Evolutionary conservation across 2,113 vertebrate genomes (phyloP).

Genomic region (Naja naja): DNA sequence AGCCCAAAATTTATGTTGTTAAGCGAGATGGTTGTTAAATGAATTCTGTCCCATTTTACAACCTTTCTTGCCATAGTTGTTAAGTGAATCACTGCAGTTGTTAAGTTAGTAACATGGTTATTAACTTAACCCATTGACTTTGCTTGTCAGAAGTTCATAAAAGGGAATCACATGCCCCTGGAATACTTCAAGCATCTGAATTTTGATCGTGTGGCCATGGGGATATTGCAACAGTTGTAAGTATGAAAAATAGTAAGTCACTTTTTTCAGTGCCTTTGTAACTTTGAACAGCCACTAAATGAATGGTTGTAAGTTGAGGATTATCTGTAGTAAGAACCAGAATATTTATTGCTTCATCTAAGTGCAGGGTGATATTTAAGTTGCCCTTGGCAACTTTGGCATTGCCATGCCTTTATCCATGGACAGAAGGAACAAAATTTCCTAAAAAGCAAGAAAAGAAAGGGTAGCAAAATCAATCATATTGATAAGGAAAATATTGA

Average conservation of each 20-base stretch:
- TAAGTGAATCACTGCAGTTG: neutral
- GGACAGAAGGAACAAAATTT: neutral
- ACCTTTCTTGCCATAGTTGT: neutral
- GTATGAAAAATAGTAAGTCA: no score
- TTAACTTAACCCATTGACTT: neutral
- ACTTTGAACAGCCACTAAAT: no score
- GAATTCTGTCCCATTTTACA: neutral
- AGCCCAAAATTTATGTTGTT: neutral
- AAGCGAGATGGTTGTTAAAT: neutral
- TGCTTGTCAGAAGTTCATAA: neutral
- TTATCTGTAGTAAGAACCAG: no score
- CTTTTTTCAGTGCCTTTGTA: no score
- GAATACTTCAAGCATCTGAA: neutral
- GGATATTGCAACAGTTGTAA: no score
- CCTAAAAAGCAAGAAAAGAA: neutral
- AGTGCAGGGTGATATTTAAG: neutral
- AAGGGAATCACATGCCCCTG: neutral
- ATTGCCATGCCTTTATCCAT: neutral
- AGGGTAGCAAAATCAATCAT: neutral
- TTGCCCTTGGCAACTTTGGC: neutral
- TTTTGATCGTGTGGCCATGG: no score
- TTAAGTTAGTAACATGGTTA: neutral
- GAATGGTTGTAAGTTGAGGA: no score
- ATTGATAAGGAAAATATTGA: neutral
- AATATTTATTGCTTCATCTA: neutral